phyloP scores from a whole-genome alignment of 1,140 invertebrate genomes.

The Diachasma alloeum region DNA sequence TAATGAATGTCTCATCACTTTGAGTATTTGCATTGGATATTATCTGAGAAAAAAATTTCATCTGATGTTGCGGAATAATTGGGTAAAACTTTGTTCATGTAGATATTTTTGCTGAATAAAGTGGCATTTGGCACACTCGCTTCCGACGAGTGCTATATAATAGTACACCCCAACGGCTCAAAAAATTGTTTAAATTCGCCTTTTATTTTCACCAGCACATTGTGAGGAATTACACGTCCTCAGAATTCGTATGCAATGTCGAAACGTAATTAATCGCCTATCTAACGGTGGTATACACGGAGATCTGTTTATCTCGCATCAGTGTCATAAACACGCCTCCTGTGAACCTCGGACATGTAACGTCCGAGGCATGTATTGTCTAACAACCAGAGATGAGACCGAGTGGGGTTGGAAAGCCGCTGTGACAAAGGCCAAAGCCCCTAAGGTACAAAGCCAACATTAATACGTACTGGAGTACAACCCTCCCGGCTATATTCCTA shows the following conservation, averaged over 20 bases:
- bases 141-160: too few species aligned
- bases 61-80: too few species aligned
- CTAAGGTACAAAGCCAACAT: slow-evolving; percentile 5
- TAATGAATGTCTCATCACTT: too few species aligned
- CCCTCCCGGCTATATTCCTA: background rate
- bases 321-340: slow-evolving; percentile 61
- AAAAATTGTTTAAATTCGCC: too few species aligned
- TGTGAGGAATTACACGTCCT: background rate
- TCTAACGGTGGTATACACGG: slow-evolving; percentile 21
- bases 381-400: slow-evolving; percentile 5
- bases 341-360: slow-evolving; percentile 41
- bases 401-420: background rate
- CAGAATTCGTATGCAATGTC: background rate
- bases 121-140: too few species aligned
- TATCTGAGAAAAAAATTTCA: too few species aligned
- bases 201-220: too few species aligned
- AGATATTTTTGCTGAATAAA: too few species aligned
- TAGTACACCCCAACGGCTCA: too few species aligned
- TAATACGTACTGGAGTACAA: background rate
- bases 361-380: slow-evolving; percentile 57
- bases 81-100: too few species aligned
- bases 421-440: slow-evolving; percentile 1
- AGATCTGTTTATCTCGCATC: slow-evolving; percentile 54
- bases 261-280: slow-evolving; percentile 45
- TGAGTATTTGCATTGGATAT: too few species aligned